A percentile compares a stretch with the other conserved stretches of the same genome.
Evolutionary conservation across 2,113 vertebrate genomes (phyloP).

Genomic region (Calcarius ornatus): DNA sequence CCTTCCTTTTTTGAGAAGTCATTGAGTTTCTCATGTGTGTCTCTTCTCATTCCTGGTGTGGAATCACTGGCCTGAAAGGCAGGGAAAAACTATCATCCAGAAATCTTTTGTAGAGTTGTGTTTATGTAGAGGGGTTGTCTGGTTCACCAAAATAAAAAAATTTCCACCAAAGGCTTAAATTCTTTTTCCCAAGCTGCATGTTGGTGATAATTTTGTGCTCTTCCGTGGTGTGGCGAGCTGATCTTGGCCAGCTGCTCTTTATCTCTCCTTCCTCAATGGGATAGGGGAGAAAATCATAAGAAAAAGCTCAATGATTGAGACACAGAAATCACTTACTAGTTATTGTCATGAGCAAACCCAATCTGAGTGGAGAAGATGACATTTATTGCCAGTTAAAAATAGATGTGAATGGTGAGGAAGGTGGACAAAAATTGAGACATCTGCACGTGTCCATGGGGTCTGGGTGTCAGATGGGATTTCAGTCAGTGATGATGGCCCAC

Average conservation of each 20-base stretch:
- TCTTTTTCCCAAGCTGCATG: not conserved
- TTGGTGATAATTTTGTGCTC: not conserved
- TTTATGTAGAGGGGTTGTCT: not conserved
- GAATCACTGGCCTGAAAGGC: not conserved
- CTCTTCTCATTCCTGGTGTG: not conserved
- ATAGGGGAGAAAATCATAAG: not conserved
- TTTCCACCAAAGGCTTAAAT: not conserved
- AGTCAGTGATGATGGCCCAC: fast-evolving
- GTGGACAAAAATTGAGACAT: not conserved
- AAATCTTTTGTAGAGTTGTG: not conserved
- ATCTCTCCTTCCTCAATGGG: fast-evolving
- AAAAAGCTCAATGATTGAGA: not conserved
- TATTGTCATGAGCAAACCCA: not conserved
- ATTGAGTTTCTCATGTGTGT: not conserved
- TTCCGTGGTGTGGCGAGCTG: not conserved
- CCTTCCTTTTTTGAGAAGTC: not conserved
- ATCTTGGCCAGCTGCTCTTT: not conserved
- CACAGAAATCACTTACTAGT: not conserved
- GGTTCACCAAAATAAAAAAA: not conserved
- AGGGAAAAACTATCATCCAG: not conserved
- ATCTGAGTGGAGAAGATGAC: not conserved
- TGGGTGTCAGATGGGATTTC: fast-evolving
- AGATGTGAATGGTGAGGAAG: not conserved
- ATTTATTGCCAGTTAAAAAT: not conserved
- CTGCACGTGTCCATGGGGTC: fast-evolving